A percentile compares a stretch with the other conserved stretches of the same genome.
phyloP scores from a whole-genome alignment of 1,140 invertebrate genomes.

The Bombus confusus region DNA sequence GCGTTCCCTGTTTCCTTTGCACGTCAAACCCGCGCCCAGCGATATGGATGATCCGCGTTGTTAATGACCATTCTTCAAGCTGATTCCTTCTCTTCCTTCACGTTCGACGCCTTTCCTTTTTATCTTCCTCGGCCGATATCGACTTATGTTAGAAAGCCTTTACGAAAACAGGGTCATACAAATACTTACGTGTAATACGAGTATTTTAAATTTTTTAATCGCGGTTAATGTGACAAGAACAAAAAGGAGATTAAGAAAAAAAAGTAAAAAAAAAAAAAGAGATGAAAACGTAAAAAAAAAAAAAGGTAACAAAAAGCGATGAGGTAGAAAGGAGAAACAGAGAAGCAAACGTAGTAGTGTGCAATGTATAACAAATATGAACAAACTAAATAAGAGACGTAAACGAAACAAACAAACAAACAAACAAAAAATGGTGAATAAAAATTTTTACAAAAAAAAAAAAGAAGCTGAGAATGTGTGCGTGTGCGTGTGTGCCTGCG shows the following conservation, averaged over 20 bases:
- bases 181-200: conserved; percentile 80
- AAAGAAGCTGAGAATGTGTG: not conserved
- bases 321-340: conserved; percentile 38
- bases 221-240: conserved; percentile 61
- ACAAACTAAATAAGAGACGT: conserved; percentile 21
- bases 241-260: conserved; percentile 42
- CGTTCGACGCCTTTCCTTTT: conserved; percentile 51
- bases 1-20: conserved; percentile 20
- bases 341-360: conserved; percentile 37
- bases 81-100: conserved; percentile 39
- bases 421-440: conserved; percentile 37
- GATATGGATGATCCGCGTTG: not conserved
- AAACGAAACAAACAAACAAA: not conserved
- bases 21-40: conserved; percentile 21
- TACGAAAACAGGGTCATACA: conserved; percentile 81
- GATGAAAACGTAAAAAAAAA: conserved; percentile 52
- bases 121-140: conserved; percentile 72
- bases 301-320: conserved; percentile 39
- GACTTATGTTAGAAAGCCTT: conserved; percentile 82
- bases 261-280: conserved; percentile 43
- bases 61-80: not conserved
- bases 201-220: conserved; percentile 78
- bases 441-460: conserved; percentile 61
- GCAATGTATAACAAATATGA: conserved; percentile 31
- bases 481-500: not conserved